A percentile compares a stretch with the other conserved stretches of the same genome.
Evolutionary conservation across 2,113 vertebrate genomes (phyloP).

Genomic region (Phocoena sinus): DNA sequence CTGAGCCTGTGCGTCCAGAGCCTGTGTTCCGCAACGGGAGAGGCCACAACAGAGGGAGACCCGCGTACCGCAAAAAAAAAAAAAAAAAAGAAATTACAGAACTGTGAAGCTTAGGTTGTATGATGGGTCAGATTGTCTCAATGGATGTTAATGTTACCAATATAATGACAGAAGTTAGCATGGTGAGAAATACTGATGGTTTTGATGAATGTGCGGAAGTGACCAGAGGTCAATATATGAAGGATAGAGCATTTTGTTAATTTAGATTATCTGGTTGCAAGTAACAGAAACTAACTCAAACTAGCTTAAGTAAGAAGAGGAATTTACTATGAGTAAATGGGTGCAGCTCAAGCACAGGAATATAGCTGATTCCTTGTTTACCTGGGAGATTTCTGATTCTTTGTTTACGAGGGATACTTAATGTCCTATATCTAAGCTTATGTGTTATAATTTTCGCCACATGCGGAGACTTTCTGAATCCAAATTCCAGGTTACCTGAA

Average conservation of each 20-base stretch:
- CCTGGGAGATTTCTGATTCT: not conserved
- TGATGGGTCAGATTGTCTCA: not conserved
- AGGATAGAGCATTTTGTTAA: not conserved
- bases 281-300: not conserved
- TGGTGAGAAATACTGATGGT: not conserved
- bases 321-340: not conserved
- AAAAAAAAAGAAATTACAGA: not conserved
- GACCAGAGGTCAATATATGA: not conserved
- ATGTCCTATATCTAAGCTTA: not conserved
- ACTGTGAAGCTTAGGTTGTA: not conserved
- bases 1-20: too few species aligned
- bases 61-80: too few species aligned
- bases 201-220: not conserved
- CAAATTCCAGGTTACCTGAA: not conserved
- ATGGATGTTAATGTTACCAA: not conserved
- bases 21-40: too few species aligned
- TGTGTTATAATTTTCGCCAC: not conserved
- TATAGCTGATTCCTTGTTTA: not conserved
- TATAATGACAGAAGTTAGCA: not conserved
- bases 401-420: not conserved
- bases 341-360: not conserved
- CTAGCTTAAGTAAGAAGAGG: not conserved
- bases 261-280: not conserved
- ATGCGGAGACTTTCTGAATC: not conserved
- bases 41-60: too few species aligned